phyloP scores from a whole-genome alignment of 1,140 invertebrate genomes.

The Ceratosolen solmsi region DNA sequence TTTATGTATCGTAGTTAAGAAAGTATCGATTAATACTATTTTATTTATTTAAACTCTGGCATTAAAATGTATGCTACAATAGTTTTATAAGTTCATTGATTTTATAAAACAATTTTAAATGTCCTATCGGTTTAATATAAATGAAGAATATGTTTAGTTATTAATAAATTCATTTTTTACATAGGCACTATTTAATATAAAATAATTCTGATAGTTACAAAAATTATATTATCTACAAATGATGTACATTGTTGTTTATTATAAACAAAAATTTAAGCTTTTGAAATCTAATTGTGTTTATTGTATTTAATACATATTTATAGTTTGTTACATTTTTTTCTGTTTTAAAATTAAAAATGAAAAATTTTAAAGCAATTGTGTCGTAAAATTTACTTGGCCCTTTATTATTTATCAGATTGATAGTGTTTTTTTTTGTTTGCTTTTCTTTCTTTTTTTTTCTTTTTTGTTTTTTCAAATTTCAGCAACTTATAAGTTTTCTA shows the following conservation, averaged over 20 bases:
- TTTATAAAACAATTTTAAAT: background rate
- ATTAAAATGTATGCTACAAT: background rate
- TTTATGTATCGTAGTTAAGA: background rate
- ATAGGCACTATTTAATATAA: slow-evolving; percentile 35
- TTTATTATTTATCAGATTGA: slow-evolving; percentile 9
- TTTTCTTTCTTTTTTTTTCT: too few species aligned
- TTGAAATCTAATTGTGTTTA: slow-evolving; percentile 21
- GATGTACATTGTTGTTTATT: slow-evolving; percentile 48
- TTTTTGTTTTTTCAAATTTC: too few species aligned
- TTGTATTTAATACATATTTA: slow-evolving; percentile 32
- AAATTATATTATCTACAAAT: slow-evolving; percentile 32
- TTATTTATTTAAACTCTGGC: slow-evolving; percentile 21
- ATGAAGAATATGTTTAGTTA: slow-evolving; percentile 18
- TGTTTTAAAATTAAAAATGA: slow-evolving; percentile 33
- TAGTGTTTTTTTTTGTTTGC: too few species aligned
- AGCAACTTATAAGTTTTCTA: too few species aligned
- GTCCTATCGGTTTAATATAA: background rate
- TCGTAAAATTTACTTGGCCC: slow-evolving; percentile 22
- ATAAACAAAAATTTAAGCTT: slow-evolving; percentile 41
- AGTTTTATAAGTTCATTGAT: slow-evolving; percentile 5
- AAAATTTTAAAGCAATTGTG: slow-evolving; percentile 2
- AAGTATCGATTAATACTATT: background rate
- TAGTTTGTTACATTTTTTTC: slow-evolving; percentile 28
- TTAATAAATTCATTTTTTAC: slow-evolving; percentile 45
- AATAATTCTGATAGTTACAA: slow-evolving; percentile 24